These are phyloP conservation scores for Cottus gobio DNA, from an alignment of 2,113 vertebrate species.

Conservation along the genomic window DNA sequence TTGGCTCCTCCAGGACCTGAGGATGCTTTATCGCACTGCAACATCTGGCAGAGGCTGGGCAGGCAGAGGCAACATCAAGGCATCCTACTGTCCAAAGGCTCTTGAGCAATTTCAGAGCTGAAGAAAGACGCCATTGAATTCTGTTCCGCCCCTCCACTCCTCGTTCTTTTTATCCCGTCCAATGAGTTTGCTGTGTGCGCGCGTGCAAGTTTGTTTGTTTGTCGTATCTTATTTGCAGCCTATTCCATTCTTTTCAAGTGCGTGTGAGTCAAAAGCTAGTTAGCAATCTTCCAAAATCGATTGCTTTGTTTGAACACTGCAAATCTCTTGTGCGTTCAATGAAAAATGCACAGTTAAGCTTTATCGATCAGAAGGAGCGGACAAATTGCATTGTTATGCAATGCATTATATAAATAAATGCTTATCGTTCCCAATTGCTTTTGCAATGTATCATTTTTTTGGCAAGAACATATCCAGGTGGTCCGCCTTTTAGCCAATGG, in stretches of 20 bases:
- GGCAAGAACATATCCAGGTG: slow-evolving; percentile 26
- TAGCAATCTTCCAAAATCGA: slow-evolving; percentile 43
- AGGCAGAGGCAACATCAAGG: slow-evolving; percentile 47
- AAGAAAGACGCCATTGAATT: slow-evolving; percentile 38
- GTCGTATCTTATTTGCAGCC: neutral
- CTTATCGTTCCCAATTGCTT: neutral
- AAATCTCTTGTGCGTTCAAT: slow-evolving; percentile 32
- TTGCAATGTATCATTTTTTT: slow-evolving; percentile 3
- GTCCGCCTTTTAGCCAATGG: slow-evolving; percentile 7
- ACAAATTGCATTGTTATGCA: slow-evolving; percentile 28
- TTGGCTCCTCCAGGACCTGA: slow-evolving; percentile 47
- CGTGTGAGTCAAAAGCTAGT: slow-evolving; percentile 15
- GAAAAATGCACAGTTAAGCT: slow-evolving; percentile 43
- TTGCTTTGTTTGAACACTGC: slow-evolving; percentile 51
- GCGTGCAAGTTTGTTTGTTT: neutral
- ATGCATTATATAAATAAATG: slow-evolving; percentile 11
- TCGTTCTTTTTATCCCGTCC: slow-evolving; percentile 3
- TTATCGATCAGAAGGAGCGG: slow-evolving; percentile 45
- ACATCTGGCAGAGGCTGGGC: slow-evolving; percentile 64
- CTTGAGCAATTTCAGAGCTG: slow-evolving; percentile 57
- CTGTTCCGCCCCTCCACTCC: slow-evolving; percentile 17
- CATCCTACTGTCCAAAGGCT: slow-evolving; percentile 56
- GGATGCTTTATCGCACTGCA: slow-evolving; percentile 64
- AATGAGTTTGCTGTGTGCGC: neutral
- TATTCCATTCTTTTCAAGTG: slow-evolving; percentile 28